phyloP scores from a whole-genome alignment of 2,113 vertebrate genomes.

The Cyphomyrus discorhynchus region DNA sequence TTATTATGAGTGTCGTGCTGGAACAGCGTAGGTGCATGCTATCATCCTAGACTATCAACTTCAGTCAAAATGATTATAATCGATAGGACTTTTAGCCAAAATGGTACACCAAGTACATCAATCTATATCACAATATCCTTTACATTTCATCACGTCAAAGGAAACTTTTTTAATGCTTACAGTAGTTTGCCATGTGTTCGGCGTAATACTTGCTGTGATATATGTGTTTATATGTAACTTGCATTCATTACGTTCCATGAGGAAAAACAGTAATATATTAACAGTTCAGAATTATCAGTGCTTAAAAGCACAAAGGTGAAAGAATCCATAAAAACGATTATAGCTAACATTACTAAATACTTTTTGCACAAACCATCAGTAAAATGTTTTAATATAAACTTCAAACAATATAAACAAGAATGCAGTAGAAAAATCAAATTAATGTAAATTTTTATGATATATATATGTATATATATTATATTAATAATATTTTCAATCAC shows the following conservation, averaged over 20 bases:
- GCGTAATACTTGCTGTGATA: neutral
- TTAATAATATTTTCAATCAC: neutral
- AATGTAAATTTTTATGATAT: neutral
- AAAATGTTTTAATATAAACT: neutral
- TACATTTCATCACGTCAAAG: neutral
- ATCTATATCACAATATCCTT: neutral
- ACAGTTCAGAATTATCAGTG: neutral
- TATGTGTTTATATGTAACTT: neutral
- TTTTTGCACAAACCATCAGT: neutral
- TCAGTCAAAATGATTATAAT: conserved; percentile 18
- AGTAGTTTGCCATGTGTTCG: neutral
- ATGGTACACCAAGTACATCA: neutral
- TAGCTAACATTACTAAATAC: neutral
- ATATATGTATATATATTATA: neutral
- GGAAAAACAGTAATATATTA: neutral
- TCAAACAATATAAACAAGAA: neutral
- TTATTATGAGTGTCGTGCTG: conserved; percentile 16
- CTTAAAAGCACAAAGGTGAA: neutral
- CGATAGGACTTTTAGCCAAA: neutral
- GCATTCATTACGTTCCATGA: neutral
- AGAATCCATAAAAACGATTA: neutral
- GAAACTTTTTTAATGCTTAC: neutral
- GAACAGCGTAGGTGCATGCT: neutral
- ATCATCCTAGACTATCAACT: conserved; percentile 12
- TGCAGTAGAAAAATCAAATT: neutral